These are phyloP conservation scores for Philypnodon macrostomus DNA, from an alignment of 2,797 vertebrate genomes.

Conservation along the genomic window DNA sequence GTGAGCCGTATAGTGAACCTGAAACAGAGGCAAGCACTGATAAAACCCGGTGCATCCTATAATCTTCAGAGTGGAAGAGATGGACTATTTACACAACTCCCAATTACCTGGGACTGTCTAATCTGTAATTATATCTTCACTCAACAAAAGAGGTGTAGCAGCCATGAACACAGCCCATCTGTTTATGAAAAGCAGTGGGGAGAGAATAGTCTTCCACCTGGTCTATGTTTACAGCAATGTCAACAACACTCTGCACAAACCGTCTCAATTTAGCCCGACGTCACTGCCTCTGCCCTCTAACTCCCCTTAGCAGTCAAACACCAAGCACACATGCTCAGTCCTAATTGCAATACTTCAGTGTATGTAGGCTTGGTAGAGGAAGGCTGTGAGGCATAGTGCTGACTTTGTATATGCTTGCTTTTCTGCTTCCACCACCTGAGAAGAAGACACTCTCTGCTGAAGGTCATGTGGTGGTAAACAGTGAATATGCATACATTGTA, in stretches of 20 bases:
- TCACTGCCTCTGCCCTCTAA: constrained; percentile 50
- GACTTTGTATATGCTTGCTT: constrained; percentile 25
- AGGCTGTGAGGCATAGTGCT: constrained; percentile 30
- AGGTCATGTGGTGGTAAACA: not conserved
- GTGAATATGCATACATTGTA: too few relatives aligned
- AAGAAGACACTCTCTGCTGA: not conserved
- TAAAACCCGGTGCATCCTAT: constrained; percentile 22
- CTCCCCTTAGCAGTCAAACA: constrained; percentile 45
- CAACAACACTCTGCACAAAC: constrained; percentile 51
- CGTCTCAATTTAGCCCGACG: constrained; percentile 57
- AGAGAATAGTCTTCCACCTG: constrained; percentile 65
- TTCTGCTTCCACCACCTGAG: constrained; percentile 1
- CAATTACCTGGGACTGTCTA: constrained; percentile 54
- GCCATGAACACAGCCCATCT: constrained; percentile 67
- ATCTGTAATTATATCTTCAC: constrained; percentile 71
- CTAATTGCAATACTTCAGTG: constrained; percentile 45
- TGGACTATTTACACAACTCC: constrained; percentile 50
- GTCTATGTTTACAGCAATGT: constrained; percentile 59
- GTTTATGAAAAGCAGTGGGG: constrained; percentile 60
- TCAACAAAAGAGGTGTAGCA: constrained; percentile 56
- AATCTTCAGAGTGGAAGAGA: constrained; percentile 14
- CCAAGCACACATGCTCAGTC: constrained; percentile 9
- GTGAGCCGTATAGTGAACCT: not conserved
- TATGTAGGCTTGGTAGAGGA: constrained; percentile 14
- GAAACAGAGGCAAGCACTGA: constrained; percentile 6